Evolutionary conservation across 2,888 invertebrate species (phyloP).

Genomic region (Tryphoninae sp.): DNA sequence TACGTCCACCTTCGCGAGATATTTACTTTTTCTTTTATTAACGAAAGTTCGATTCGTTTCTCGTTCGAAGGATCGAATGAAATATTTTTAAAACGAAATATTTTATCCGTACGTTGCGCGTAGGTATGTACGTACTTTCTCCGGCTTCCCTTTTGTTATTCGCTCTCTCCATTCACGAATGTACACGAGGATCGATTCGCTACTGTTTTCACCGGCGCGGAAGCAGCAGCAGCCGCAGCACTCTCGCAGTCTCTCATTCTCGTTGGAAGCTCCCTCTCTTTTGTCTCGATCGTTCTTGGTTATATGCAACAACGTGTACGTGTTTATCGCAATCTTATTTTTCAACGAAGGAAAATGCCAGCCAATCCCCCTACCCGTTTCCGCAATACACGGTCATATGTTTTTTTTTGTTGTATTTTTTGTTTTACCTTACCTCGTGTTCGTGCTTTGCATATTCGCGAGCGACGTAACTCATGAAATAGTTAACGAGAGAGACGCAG

Average conservation of each 20-base stretch:
- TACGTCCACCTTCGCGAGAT: neutral
- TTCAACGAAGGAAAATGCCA: neutral
- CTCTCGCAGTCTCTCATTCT: constrained; percentile 17
- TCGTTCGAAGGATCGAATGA: constrained; percentile 11
- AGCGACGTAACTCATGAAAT: neutral
- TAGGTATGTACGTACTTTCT: constrained; percentile 45
- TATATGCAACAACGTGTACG: neutral
- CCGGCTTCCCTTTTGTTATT: constrained; percentile 42
- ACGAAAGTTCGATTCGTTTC: constrained; percentile 6
- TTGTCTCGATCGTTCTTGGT: constrained; percentile 16
- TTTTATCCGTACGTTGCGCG: constrained; percentile 24
- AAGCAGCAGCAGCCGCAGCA: constrained; percentile 6
- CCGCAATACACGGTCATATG: too few species aligned
- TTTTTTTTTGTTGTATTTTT: neutral
- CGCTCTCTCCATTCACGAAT: constrained; percentile 35
- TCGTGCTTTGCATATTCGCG: neutral
- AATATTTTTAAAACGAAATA: neutral
- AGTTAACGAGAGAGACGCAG: neutral
- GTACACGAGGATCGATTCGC: constrained; percentile 19
- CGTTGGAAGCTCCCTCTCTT: constrained; percentile 27
- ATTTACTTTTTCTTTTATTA: neutral
- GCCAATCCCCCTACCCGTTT: too few species aligned
- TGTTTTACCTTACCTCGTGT: neutral
- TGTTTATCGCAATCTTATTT: neutral
- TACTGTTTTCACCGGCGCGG: constrained; percentile 19